phyloP scores from a whole-genome alignment of 2,113 vertebrate species.

The Psittacara wagleri region DNA sequence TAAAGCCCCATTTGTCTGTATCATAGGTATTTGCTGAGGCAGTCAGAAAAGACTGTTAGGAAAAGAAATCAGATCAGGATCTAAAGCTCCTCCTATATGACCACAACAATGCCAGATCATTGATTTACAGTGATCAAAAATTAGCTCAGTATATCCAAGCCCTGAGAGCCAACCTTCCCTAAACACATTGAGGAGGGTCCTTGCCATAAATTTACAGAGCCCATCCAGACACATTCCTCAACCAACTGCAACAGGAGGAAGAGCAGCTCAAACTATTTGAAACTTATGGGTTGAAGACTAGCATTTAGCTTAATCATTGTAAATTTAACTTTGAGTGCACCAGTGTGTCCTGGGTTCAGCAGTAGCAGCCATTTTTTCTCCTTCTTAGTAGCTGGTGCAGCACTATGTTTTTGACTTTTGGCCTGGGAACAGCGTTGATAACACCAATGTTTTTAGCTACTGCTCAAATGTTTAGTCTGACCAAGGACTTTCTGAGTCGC shows the following conservation, averaged over 20 bases:
- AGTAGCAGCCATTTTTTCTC: no score
- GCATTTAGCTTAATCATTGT: not conserved
- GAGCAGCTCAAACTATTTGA: not conserved
- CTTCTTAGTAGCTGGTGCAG: no score
- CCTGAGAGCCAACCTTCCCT: not conserved
- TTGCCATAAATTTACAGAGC: not conserved
- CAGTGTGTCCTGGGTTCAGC: no score
- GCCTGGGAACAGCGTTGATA: no score
- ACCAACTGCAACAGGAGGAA: not conserved
- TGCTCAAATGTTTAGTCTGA: no score
- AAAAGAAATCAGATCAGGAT: not conserved
- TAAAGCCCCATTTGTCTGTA: not conserved
- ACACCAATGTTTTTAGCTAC: no score
- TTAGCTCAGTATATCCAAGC: not conserved
- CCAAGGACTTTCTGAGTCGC: no score
- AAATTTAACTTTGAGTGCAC: not conserved
- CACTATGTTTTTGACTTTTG: no score
- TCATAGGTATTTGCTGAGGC: not conserved
- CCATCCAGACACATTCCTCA: not conserved
- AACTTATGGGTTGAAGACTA: not conserved
- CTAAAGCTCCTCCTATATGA: not conserved
- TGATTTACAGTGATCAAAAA: not conserved
- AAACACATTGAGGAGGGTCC: not conserved
- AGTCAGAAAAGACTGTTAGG: not conserved
- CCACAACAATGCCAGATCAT: not conserved